These are phyloP conservation scores for Scaptomyza montana DNA, from an alignment of 1,140 invertebrate genomes.

Conservation along the genomic window DNA sequence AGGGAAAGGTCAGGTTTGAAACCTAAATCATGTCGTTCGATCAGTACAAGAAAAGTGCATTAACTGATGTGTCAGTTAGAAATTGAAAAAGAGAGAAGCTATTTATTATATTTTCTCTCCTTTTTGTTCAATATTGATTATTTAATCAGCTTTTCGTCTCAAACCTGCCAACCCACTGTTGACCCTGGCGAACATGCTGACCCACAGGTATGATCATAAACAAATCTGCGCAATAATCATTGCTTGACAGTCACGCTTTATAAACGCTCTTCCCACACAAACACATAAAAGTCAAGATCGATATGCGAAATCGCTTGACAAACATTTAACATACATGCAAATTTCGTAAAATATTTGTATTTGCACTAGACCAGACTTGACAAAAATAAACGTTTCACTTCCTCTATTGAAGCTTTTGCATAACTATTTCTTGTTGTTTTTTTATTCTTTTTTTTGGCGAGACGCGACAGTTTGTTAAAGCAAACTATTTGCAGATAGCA, in stretches of 20 bases:
- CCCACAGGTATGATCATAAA: constrained; percentile 20
- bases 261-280: constrained; percentile 28
- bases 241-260: constrained; percentile 48
- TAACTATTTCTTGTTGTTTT: constrained; percentile 15
- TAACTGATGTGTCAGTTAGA: neutral
- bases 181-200: constrained; percentile 28
- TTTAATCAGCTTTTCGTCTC: no score
- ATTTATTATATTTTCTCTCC: no score
- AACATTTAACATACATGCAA: constrained; percentile 67
- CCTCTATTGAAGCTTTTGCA: constrained; percentile 28
- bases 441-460: constrained; percentile 6
- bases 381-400: constrained; percentile 34
- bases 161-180: constrained; percentile 15
- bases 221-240: constrained; percentile 6
- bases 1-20: constrained; percentile 25
- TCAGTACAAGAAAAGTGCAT: constrained; percentile 1
- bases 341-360: constrained; percentile 50
- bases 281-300: constrained; percentile 31
- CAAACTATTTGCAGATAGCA: constrained; percentile 48
- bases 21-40: constrained; percentile 1
- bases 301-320: constrained; percentile 1
- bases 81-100: neutral
- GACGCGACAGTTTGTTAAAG: constrained; percentile 55
- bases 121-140: no score
- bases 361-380: constrained; percentile 1